phyloP scores from a whole-genome alignment of 2,797 vertebrate species.

The Mycteria americana region DNA sequence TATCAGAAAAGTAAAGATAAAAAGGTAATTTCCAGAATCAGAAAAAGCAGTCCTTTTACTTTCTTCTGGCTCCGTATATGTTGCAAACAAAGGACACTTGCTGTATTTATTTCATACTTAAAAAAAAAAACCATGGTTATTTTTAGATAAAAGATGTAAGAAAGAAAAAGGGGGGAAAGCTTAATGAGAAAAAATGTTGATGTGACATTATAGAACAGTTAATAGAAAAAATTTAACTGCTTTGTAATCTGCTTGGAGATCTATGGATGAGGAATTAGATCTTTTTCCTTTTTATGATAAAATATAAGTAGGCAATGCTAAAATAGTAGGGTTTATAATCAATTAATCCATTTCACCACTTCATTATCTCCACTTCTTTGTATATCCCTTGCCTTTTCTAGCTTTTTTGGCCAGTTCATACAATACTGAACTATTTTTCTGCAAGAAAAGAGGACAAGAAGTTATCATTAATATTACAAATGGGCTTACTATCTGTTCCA shows the following conservation, averaged over 20 bases:
- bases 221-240: neutral
- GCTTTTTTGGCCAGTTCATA: neutral
- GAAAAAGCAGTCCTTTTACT: neutral
- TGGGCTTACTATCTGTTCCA: neutral
- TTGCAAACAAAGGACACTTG: neutral
- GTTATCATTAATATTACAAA: neutral
- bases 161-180: neutral
- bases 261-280: neutral
- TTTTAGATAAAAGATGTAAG: neutral
- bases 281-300: neutral
- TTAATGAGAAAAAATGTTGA: neutral
- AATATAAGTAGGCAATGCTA: neutral
- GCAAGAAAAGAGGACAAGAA: neutral
- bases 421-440: neutral
- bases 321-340: neutral
- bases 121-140: rapidly evolving
- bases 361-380: neutral
- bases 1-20: neutral
- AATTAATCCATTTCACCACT: neutral
- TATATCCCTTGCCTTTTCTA: neutral
- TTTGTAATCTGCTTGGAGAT: neutral
- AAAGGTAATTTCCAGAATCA: slow-evolving; percentile 1
- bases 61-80: neutral
- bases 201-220: neutral
- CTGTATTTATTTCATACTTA: neutral